phyloP scores from a whole-genome alignment of 2,797 vertebrate genomes.

The Trichosurus vulpecula region DNA sequence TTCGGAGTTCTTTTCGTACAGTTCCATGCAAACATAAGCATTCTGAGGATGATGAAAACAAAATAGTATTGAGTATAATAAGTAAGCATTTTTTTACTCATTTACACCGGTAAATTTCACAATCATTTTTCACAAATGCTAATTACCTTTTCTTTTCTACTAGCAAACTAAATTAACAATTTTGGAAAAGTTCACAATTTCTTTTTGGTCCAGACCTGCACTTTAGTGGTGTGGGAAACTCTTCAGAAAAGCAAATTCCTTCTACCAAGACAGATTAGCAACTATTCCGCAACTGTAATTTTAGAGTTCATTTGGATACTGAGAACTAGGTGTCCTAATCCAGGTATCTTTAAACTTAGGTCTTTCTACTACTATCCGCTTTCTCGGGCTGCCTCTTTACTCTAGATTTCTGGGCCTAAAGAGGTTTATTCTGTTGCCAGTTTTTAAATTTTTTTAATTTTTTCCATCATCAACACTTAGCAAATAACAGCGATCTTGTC shows the following conservation, averaged over 20 bases:
- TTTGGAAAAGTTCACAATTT: not conserved
- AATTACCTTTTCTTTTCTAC: not conserved
- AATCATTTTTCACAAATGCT: not conserved
- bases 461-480: not conserved
- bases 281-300: not conserved
- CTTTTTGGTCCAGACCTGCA: not conserved
- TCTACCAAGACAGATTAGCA: not conserved
- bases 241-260: not conserved
- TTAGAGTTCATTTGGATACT: not conserved
- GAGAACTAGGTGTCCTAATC: not conserved
- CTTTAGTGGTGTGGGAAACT: not conserved
- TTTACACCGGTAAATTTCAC: not conserved
- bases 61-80: not conserved
- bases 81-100: not conserved
- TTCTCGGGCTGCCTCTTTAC: not conserved
- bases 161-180: not conserved
- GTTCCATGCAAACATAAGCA: not conserved
- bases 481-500: not conserved
- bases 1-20: not conserved
- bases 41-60: not conserved
- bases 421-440: not conserved
- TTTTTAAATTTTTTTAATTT: not conserved
- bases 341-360: not conserved
- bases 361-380: not conserved
- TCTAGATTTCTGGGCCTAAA: not conserved